A percentile compares a stretch with the other conserved stretches of the same genome.
These are phyloP conservation scores for Motacilla alba DNA, from an alignment of 2,113 vertebrate genomes.

Conservation along the genomic window DNA sequence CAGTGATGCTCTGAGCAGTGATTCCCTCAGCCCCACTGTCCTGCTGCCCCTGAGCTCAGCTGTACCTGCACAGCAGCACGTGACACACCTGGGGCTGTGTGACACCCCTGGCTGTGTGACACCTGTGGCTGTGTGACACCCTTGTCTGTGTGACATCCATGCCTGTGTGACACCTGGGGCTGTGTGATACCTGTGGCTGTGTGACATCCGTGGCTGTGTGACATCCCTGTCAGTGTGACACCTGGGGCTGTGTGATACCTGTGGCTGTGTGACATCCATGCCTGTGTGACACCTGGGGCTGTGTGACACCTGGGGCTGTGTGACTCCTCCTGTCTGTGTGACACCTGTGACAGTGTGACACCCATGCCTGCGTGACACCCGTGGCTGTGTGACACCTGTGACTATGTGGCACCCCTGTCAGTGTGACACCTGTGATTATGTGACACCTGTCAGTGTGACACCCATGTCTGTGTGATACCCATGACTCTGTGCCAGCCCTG, in stretches of 20 bases:
- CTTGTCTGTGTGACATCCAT: no score
- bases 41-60: not conserved
- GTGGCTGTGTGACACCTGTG: no score
- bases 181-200: not conserved
- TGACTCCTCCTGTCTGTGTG: rapidly evolving
- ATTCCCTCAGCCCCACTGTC: not conserved
- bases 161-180: rapidly evolving
- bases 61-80: not conserved
- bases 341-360: not conserved
- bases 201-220: not conserved
- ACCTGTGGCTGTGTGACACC: no score
- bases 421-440: no score
- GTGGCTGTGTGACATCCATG: rapidly evolving
- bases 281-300: rapidly evolving
- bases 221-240: rapidly evolving
- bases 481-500: no score
- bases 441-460: no score
- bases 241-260: rapidly evolving
- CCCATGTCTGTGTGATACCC: rapidly evolving
- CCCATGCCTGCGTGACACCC: no score
- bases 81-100: not conserved
- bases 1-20: not conserved
- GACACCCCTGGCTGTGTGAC: no score
- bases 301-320: not conserved
- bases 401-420: no score